Conservation (phyloP, 2,888 invertebrate species). For the Melitaea athalia region DNA sequence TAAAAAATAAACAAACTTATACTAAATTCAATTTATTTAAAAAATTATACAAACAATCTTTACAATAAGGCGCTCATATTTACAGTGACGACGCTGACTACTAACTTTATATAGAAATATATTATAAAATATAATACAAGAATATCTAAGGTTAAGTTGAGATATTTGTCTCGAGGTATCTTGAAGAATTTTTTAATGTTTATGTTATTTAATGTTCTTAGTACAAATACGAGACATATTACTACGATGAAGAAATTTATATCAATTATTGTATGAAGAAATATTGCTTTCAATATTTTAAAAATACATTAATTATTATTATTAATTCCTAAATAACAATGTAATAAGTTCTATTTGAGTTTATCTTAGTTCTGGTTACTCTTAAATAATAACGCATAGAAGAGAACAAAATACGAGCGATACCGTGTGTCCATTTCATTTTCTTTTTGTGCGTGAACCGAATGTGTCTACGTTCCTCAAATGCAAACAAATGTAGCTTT, state of each 20-base stretch:
- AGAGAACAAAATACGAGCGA: too few species aligned
- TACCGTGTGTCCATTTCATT: too few species aligned
- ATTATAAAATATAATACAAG: not conserved
- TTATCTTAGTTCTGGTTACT: not conserved
- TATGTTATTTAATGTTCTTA: not conserved
- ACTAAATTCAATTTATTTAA: conserved; percentile 15
- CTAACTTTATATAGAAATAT: not conserved
- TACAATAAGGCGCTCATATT: not conserved
- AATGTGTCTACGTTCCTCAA: too few species aligned
- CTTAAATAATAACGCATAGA: too few species aligned
- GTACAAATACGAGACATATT: not conserved
- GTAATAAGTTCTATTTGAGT: not conserved
- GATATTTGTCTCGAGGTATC: not conserved
- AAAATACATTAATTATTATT: not conserved
- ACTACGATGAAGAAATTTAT: not conserved
- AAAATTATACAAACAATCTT: conserved; percentile 14
- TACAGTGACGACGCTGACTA: conserved; percentile 6
- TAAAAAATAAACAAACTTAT: conserved; percentile 10
- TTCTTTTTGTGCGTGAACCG: too few species aligned
- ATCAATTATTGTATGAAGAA: not conserved
- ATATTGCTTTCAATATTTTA: not conserved
- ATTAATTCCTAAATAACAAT: not conserved
- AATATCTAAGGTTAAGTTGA: not conserved
- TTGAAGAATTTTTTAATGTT: not conserved
- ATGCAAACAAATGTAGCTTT: too few species aligned